A percentile compares a stretch with the other conserved stretches of the same genome.
Evolutionary conservation across 2,888 invertebrate species (phyloP).

Genomic region (Phaedon cochleariae): DNA sequence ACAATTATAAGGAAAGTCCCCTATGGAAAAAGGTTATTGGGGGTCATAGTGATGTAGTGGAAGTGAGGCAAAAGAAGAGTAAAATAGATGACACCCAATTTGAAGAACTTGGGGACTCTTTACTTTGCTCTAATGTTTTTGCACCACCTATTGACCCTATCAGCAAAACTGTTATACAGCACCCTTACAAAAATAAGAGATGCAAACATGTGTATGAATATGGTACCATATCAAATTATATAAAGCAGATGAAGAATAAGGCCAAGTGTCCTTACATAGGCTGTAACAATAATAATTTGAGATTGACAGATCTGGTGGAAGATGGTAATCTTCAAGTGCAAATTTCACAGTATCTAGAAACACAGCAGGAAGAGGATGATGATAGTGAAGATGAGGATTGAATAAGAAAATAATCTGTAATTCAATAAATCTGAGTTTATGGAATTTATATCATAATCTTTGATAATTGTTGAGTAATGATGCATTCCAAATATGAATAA

Average conservation of each 20-base stretch:
- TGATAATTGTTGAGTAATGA: too few relatives aligned
- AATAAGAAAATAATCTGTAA: not conserved
- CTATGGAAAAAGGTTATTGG: slow-evolving; percentile 46
- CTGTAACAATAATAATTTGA: slow-evolving; percentile 45
- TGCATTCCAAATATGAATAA: too few relatives aligned
- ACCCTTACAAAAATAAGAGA: slow-evolving; percentile 48
- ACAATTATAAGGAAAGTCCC: slow-evolving; percentile 36
- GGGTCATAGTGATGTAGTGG: slow-evolving; percentile 36
- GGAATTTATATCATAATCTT: too few relatives aligned
- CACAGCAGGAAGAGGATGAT: slow-evolving; percentile 26
- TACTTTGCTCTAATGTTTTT: slow-evolving; percentile 49
- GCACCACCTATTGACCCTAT: slow-evolving; percentile 54
- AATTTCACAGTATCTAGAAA: slow-evolving; percentile 43
- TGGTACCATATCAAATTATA: slow-evolving; percentile 48
- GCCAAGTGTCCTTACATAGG: slow-evolving; percentile 55
- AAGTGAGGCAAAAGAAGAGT: slow-evolving; percentile 39
- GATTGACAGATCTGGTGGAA: slow-evolving; percentile 39
- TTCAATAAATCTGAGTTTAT: not conserved
- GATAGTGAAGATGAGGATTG: slow-evolving; percentile 33
- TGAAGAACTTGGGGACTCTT: slow-evolving; percentile 47
- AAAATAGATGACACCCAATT: slow-evolving; percentile 35
- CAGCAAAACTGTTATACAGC: slow-evolving; percentile 48
- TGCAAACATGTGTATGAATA: slow-evolving; percentile 55
- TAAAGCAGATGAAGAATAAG: slow-evolving; percentile 46
- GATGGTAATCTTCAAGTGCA: slow-evolving; percentile 44